Conservation (phyloP, 2,113 vertebrate genomes). For the Hucho hucho region DNA sequence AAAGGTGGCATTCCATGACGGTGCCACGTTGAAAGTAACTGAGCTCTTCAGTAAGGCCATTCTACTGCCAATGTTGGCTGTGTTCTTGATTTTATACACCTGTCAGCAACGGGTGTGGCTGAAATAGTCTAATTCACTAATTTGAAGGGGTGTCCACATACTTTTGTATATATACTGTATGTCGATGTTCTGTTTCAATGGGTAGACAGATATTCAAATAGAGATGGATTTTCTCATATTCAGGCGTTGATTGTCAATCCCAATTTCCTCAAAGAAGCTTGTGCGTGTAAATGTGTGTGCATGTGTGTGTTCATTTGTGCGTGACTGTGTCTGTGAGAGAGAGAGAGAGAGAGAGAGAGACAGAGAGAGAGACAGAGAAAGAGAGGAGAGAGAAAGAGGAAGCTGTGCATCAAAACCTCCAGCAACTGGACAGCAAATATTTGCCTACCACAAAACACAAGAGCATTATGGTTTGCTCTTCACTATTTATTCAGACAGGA, state of each 20-base stretch:
- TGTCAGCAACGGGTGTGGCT: too few relatives aligned
- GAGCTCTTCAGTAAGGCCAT: too few relatives aligned
- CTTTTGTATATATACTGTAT: constrained; percentile 2
- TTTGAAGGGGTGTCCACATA: constrained; percentile 27
- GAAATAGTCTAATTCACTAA: too few relatives aligned
- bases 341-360: background rate
- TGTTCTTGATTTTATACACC: too few relatives aligned
- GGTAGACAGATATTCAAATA: constrained; percentile 50
- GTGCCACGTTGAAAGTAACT: too few relatives aligned
- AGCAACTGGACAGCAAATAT: constrained; percentile 63
- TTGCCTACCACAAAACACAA: constrained; percentile 59
- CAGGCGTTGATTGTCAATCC: constrained; percentile 48
- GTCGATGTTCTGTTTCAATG: constrained; percentile 41
- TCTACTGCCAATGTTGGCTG: too few relatives aligned
- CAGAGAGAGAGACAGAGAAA: constrained; percentile 24
- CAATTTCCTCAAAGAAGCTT: constrained; percentile 56
- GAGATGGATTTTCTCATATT: constrained; percentile 60
- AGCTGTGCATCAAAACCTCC: constrained; percentile 34
- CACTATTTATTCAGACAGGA: constrained; percentile 53
- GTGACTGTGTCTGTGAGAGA: background rate
- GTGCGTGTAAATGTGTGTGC: constrained; percentile 28
- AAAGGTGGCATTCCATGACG: too few relatives aligned
- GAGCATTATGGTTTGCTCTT: constrained; percentile 54
- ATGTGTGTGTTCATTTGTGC: background rate
- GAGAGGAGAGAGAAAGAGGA: constrained; percentile 3